Evolutionary conservation across 92 coral and sea anemone species (phyloP), one percentile per base, ranked within the genome.

Genomic region (Virgularia gustaviana): DNA sequence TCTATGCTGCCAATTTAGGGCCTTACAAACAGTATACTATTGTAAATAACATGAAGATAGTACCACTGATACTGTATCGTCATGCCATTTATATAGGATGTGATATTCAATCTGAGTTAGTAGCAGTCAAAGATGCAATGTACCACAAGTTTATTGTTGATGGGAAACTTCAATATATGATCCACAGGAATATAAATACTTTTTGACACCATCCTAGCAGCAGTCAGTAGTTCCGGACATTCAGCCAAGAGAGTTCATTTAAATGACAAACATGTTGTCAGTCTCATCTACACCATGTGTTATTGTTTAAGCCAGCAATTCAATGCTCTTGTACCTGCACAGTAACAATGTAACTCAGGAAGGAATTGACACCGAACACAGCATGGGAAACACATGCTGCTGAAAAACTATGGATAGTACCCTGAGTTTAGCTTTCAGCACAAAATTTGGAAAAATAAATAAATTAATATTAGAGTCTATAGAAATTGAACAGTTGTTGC

Each of bases 271-370:
- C 52, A 75, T 30, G 77, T 56, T 27, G 70, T 65, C 8, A 19
- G 61, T 49, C 22, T 75, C 2, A 65, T 81, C 30, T 30, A 52
- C 43, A 52, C 62, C 9, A 38, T 75, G 63, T 65, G 85, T 75
- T 75, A 65, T 65, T 63, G 76, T 19, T 66, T 75, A 5, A 74
- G 81, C 27, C 85, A 65, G 42, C 45, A 65, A 55, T 81, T 80
- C 35, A 81, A 81, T 59, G 41, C 23, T 18, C 51, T 81, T 82
- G 19, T 76, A 81, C 28, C 82, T 81, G 39, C 57, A 67, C 23
- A 81, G 82, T 25, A 66, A 37, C 39, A 70, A 41, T 6, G 47
- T 67, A 43, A 81, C 55, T 30, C 78, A 81, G 65, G 85, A 81
- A 38, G 78, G 61, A 2, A 65, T 75, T 30, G 81, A 73, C 15